Percentiles rank a stretch among this genome's conserved stretches.
Conservation (phyloP, 2,113 vertebrate species). For the Herpailurus yagouaroundi region DNA sequence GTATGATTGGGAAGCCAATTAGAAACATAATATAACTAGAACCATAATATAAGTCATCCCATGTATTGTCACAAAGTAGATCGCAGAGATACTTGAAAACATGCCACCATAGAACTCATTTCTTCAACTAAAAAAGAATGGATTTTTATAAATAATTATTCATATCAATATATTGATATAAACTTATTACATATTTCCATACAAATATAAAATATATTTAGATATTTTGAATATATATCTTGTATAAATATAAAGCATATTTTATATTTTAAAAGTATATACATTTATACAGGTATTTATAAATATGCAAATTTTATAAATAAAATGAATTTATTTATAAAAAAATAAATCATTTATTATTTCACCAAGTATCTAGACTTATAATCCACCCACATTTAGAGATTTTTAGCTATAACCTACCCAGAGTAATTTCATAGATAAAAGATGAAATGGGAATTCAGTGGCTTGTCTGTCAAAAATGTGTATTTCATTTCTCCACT, state of each 20-base stretch:
- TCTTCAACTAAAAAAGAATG: not conserved
- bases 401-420: not conserved
- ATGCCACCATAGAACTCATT: not conserved
- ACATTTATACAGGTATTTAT: not conserved
- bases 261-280: not conserved
- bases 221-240: not conserved
- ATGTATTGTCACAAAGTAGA: not conserved
- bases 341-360: not conserved
- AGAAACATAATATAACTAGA: not conserved
- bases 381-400: not conserved
- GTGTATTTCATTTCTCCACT: not conserved
- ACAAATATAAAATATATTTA: not conserved
- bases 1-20: not conserved
- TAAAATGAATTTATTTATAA: not conserved
- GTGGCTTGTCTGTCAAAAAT: not conserved
- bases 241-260: not conserved
- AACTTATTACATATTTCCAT: not conserved
- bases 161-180: not conserved
- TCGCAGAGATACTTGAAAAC: not conserved
- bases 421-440: not conserved
- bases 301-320: not conserved
- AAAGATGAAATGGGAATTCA: slow-evolving; percentile 11
- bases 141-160: not conserved
- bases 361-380: not conserved
- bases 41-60: not conserved